Evolutionary conservation across 2,888 invertebrate genomes (phyloP).

Genomic region (Callyntrura sp.): DNA sequence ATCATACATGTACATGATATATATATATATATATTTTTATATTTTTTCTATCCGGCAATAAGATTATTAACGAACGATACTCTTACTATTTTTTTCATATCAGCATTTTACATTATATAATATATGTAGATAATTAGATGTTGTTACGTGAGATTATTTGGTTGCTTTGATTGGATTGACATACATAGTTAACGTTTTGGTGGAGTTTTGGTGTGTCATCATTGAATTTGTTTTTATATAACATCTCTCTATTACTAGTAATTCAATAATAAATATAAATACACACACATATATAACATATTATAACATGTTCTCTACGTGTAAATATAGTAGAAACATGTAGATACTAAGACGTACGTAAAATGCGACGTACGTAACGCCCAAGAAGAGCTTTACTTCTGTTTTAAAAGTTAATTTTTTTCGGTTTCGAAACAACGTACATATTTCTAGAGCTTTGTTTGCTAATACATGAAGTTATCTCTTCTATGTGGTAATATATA

Average conservation of each 20-base stretch:
- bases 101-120: neutral
- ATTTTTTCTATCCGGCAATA: neutral
- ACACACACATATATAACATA: neutral
- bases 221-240: neutral
- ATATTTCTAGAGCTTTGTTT: neutral
- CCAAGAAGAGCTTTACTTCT: neutral
- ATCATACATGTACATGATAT: too few species aligned
- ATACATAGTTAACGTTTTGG: neutral
- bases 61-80: constrained; percentile 1
- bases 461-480: neutral
- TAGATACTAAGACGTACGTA: too few species aligned
- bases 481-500: neutral
- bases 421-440: constrained; percentile 14
- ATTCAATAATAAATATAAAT: too few species aligned
- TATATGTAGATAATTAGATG: constrained; percentile 4
- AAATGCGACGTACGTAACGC: neutral
- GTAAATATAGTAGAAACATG: constrained; percentile 12
- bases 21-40: too few species aligned
- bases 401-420: neutral
- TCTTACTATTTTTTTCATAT: neutral
- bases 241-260: neutral
- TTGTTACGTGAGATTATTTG: constrained; percentile 59
- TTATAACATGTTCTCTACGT: neutral
- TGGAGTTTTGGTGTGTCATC: constrained; percentile 12
- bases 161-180: constrained; percentile 48